Evolutionary conservation across 2,797 vertebrate genomes (phyloP), one percentile per base, ranked within the genome.

Genomic region (Halcyon badia): DNA sequence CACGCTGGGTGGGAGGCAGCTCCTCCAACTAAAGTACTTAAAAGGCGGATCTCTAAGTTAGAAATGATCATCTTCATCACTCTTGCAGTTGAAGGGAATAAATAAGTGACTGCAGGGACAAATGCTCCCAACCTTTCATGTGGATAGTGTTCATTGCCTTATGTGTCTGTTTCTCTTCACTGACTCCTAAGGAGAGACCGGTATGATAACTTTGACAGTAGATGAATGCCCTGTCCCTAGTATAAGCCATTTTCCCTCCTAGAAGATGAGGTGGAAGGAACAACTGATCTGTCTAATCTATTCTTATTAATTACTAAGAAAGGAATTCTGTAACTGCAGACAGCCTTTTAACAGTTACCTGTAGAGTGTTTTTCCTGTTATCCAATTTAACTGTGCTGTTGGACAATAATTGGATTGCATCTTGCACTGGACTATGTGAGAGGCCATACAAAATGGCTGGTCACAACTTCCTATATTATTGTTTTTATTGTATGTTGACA

Each of bases 1-100:
- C 37, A 30, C 0, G 0, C 30, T 61, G 70, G 1, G 7, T 37
- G 25, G 46, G 51, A 60, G 51, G 39, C 4, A 41, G 6, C 28
- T 66, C 24, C 22, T 91, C 21, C 68, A 17, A 11, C 31, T 77
- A 21, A 18, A 70, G 17, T n/a, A 14, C 28, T 21, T 33, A 14
- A 48, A 60, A 76, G 11, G 9, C 54, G 31, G 14, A 28, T 86
- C 39, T 88, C n/a, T 10, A 13, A 6, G 39, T 64, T 70, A 66
- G n/a, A 51, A 25, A 11, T 31, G 31, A 39, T 35, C 68, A 52
- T 28, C 35, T 46, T 49, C 35, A 26, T 21, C 6, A 9, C 30
- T 54, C 18, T 58, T 49, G 26, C n/a, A 72, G 37, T 14, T 6
- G 6, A 58, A 72, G 31, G 75, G 42, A 61, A 68, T 80, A 70